Evolutionary conservation across 2,888 invertebrate genomes (phyloP), one percentile per base, ranked within the genome.

Genomic region (Drosophila anomalata): DNA sequence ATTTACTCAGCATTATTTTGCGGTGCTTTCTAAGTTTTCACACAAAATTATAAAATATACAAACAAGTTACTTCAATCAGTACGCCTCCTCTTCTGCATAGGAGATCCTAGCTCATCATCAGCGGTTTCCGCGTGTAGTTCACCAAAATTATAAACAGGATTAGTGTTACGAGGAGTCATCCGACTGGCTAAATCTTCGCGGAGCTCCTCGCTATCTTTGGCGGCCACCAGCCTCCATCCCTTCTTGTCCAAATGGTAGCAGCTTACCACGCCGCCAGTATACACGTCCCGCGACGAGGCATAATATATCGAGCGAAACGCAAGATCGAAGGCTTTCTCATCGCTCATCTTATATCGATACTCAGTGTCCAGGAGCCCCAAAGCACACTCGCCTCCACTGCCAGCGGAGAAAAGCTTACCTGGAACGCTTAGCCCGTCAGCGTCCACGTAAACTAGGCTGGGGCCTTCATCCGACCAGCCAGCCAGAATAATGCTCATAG

Each of bases 331-430:
- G 3, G 99, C 99, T 87, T 98, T 97, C 75, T 95, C 94, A 89
- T 98, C 97, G 0, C 94, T 94, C 86, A 99, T 93, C 88, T 99
- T 96, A 95, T 95, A 96, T 65, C 93, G 93, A 90, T 96, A 96
- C 0, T 96, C 97, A 31, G 96, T 95, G 92, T 99, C 98, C 59
- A 99, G 92, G 0, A 98, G 96, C 92, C 99, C 99, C 91, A 97
- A 97, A 0, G 99, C 99, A 91, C 96, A 98, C 33, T 97, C 94
- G 0, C 98, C 97, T 0, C 99, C 99, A 26, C 99, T 99, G 52
- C 99, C 99, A 9, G 98, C 98, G 1, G 98, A 97, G 93, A 99
- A 99, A 57, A 97, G 94, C 90, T 97, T 95, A 59, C 98, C 98
- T 0, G 96, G 94, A 0, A 97, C 95, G 60, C 99, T 94, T 0